Percentiles rank a stretch among this genome's conserved stretches.
These are phyloP conservation scores for Porites divaricata DNA, from an alignment of 92 coral and sea anemone species.

Conservation along the genomic window DNA sequence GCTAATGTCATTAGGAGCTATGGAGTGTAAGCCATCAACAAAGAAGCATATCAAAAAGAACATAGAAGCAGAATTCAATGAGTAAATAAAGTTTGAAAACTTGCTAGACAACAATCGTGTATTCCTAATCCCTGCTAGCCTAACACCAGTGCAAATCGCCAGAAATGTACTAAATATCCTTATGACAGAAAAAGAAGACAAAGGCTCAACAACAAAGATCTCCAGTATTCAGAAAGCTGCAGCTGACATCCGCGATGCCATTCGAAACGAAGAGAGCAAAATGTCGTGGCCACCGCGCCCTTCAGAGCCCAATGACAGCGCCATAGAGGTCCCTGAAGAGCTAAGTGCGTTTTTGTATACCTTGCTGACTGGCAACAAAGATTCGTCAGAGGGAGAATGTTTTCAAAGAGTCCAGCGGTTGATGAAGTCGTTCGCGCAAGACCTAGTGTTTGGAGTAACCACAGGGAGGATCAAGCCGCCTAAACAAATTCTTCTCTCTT, in stretches of 20 bases:
- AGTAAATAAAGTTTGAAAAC: too few species aligned
- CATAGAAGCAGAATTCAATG: too few species aligned
- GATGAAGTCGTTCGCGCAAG: conserved; percentile 36
- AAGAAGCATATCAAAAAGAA: too few species aligned
- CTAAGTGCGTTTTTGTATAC: conserved; percentile 27
- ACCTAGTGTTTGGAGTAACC: conserved; percentile 31
- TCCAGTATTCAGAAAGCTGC: conserved; percentile 53
- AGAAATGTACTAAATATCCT: conserved; percentile 34
- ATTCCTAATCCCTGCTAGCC: conserved; percentile 23
- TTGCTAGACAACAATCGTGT: too few species aligned
- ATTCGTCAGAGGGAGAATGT: conserved; percentile 13
- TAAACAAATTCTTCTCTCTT: conserved; percentile 48
- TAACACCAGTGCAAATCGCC: conserved; percentile 37
- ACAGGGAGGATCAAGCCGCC: conserved; percentile 35
- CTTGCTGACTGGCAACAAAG: conserved; percentile 31
- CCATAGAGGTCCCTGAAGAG: conserved; percentile 10
- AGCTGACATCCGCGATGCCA: conserved; percentile 48
- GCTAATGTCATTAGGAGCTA: not conserved
- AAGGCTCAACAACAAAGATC: conserved; percentile 24
- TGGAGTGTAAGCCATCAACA: too few species aligned
- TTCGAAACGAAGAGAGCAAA: conserved; percentile 37
- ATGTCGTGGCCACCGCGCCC: conserved; percentile 55
- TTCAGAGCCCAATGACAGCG: conserved; percentile 38
- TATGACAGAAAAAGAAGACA: conserved; percentile 31
- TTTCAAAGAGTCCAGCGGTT: conserved; percentile 28